These are phyloP conservation scores for Brachionus plicatilis DNA, from an alignment of 1,140 invertebrate genomes.

Conservation along the genomic window DNA sequence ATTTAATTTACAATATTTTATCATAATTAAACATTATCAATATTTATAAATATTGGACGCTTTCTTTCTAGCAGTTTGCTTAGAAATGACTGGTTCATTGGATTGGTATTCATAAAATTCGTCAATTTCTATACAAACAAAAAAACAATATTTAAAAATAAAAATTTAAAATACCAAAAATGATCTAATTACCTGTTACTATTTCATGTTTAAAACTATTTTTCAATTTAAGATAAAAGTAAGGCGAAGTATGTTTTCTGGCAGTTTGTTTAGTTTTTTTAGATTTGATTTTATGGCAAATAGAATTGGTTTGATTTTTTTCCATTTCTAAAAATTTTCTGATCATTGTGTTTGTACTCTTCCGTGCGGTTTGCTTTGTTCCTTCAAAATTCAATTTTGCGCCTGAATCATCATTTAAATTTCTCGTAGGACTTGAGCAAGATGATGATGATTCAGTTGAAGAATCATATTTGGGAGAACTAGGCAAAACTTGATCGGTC, in stretches of 20 bases:
- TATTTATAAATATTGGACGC: not conserved
- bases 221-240: not conserved
- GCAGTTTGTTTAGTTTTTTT: not conserved
- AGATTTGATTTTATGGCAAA: not conserved
- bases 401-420: not conserved
- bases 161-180: not conserved
- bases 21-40: not conserved
- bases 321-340: not conserved
- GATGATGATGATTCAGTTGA: not conserved
- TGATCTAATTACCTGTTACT: not conserved
- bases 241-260: not conserved
- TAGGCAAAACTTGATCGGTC: not conserved
- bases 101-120: not conserved
- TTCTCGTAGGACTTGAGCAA: not conserved
- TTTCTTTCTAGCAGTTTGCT: not conserved
- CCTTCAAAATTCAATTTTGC: not conserved
- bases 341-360: not conserved
- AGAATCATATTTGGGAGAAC: not conserved
- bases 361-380: not conserved
- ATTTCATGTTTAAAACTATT: not conserved
- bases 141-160: not conserved
- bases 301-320: not conserved
- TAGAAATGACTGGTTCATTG: not conserved
- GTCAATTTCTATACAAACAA: not conserved
- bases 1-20: not conserved